These are phyloP conservation scores for Nematostella vectensis DNA, from an alignment of 92 coral and sea anemone species.

Conservation along the genomic window DNA sequence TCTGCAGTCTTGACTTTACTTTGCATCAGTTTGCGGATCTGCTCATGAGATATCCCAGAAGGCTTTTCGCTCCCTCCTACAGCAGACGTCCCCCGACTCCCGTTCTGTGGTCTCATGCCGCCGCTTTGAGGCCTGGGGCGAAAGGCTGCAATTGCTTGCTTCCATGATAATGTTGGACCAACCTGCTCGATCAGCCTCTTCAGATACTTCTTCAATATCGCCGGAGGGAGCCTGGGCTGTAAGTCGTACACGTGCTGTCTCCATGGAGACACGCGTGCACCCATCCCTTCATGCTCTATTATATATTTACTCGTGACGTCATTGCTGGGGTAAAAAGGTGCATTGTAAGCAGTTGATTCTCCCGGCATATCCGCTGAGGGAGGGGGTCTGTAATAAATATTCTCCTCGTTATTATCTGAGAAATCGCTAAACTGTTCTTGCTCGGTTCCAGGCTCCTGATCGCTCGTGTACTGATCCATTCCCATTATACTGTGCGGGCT, in stretches of 20 bases:
- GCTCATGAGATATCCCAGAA: neutral
- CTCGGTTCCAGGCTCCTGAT: too few relatives aligned
- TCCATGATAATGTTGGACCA: neutral
- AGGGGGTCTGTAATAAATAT: too few relatives aligned
- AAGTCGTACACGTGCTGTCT: neutral
- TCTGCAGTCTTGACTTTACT: conserved; percentile 20
- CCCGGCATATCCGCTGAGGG: too few relatives aligned
- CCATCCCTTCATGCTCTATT: too few relatives aligned
- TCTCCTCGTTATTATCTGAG: too few relatives aligned
- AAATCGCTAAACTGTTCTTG: too few relatives aligned
- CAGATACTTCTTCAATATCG: neutral
- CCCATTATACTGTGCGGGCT: too few relatives aligned
- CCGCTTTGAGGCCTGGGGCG: neutral
- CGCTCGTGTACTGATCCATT: too few relatives aligned
- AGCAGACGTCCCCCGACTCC: neutral
- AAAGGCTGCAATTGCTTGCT: neutral
- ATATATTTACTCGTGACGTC: too few relatives aligned
- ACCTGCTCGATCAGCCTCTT: neutral
- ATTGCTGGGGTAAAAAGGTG: too few relatives aligned
- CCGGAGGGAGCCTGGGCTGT: neutral
- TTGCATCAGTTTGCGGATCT: neutral
- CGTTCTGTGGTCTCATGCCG: neutral
- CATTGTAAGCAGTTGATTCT: too few relatives aligned
- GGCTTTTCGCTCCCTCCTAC: neutral
- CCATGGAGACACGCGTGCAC: neutral